These are phyloP conservation scores for Hycleus phaleratus DNA, from an alignment of 1,140 invertebrate genomes.

Conservation along the genomic window DNA sequence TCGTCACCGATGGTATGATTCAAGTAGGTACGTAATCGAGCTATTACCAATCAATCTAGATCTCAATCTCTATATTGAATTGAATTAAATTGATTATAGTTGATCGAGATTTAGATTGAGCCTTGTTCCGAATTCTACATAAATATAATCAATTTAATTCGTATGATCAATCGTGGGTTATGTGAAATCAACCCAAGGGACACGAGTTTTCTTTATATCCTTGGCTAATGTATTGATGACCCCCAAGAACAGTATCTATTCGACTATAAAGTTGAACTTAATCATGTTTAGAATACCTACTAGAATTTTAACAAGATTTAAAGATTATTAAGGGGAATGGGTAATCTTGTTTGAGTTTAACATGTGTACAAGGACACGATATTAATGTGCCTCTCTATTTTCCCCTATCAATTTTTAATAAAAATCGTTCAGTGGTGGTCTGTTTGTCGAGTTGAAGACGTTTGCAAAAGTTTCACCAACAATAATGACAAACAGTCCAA, in stretches of 20 bases:
- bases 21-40: conserved; percentile 1
- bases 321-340: conserved; percentile 6
- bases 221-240: too few relatives aligned
- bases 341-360: conserved; percentile 11
- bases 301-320: conserved; percentile 15
- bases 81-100: neutral
- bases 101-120: too few relatives aligned
- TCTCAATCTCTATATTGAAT: neutral
- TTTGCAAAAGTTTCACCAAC: neutral
- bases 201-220: too few relatives aligned
- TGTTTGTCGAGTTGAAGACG: neutral
- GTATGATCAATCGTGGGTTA: too few relatives aligned
- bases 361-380: conserved; percentile 6
- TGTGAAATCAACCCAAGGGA: too few relatives aligned
- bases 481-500: neutral
- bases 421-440: conserved; percentile 1
- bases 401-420: neutral
- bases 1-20: conserved; percentile 17
- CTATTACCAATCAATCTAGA: neutral
- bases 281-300: conserved; percentile 12
- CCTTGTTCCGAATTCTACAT: too few relatives aligned
- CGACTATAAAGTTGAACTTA: neutral
- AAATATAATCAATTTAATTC: too few relatives aligned
- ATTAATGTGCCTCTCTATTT: neutral
- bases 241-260: too few relatives aligned